These are phyloP conservation scores for Folsomia candida DNA, from an alignment of 2,888 invertebrate species.

Conservation along the genomic window DNA sequence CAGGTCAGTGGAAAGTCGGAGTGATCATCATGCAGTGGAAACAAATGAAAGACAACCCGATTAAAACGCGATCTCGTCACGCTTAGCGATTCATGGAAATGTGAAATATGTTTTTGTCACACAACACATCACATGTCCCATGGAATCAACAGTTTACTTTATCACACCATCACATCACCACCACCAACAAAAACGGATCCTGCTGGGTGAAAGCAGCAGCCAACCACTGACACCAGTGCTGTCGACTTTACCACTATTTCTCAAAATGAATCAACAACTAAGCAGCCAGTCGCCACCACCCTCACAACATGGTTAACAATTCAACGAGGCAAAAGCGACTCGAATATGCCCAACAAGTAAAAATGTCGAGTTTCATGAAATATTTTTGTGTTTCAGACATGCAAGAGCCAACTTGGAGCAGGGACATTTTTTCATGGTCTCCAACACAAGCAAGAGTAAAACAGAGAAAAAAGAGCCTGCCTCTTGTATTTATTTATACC, in stretches of 20 bases:
- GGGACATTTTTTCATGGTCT: too few species aligned
- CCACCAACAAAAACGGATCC: background rate
- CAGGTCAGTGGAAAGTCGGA: background rate
- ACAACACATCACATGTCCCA: background rate
- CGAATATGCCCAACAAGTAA: background rate
- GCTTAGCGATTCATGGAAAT: background rate
- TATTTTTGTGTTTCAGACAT: too few species aligned
- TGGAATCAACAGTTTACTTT: constrained; percentile 24
- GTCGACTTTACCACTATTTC: background rate
- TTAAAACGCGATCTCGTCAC: too few species aligned
- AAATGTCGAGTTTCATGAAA: too few species aligned
- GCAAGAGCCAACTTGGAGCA: too few species aligned
- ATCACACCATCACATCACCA: background rate
- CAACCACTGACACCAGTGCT: background rate
- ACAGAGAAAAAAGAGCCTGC: too few species aligned
- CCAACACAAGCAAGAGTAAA: too few species aligned
- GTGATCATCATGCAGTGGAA: background rate
- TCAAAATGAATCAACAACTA: background rate
- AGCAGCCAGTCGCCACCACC: background rate
- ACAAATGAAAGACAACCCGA: too few species aligned
- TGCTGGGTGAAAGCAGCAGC: background rate
- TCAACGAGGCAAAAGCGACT: background rate
- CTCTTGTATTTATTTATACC: too few species aligned
- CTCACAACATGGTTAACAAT: background rate
- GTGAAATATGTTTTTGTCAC: background rate